Evolutionary conservation across 35 echinoderm and acorn worm genomes (phyloP), one percentile per base, ranked within the genome.

Genomic region (Stichopus chloronotus): DNA sequence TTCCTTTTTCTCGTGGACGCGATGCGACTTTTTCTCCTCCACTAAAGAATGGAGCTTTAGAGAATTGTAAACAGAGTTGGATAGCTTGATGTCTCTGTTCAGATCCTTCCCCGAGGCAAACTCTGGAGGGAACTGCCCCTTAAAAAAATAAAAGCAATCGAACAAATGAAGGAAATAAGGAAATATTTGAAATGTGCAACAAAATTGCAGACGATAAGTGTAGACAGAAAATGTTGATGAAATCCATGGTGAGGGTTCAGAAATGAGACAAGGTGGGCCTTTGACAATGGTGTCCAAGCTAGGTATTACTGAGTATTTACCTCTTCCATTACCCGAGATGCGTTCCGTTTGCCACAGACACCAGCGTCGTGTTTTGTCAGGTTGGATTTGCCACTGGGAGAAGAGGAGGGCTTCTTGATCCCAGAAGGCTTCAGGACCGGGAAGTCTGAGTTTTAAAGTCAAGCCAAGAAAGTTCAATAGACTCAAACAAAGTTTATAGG

Each of bases 1-100:
- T 84, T 99, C 95, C 58, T 96, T 99, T 92, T 99, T 99, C 21
- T 99, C 97, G 55, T 94, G 93, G 0, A 99, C 88, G 84, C 94
- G 87, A 55, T 99, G 97, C 16, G 93, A 84, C 86, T 96, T 95
- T 72, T 88, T 95, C 91, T 99, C 97, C 58, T 95, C 97, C 30
- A 25, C 74, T 63, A 95, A 65, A 21, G 93, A 92, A 90, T 99
- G 97, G 56, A 92, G 60, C 76, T 99, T 99, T 9, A 99, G 89
- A 17, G 92, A 81, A 22, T 96, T 99, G 93, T 95, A 96, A 12
- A 99, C 95, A 63, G 65, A 88, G 78, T 96, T 99, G 43, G 95
- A 95, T 25, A 96, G 92, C 58, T 96, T 90, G 72, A 99, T 95
- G 55, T 96, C 95, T 89, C 86, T 94, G 24, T 93, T 94, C 22